Percentiles rank a stretch among this genome's conserved stretches.
These are phyloP conservation scores for Diplodus sargus DNA, from an alignment of 2,797 vertebrate genomes.

Conservation along the genomic window DNA sequence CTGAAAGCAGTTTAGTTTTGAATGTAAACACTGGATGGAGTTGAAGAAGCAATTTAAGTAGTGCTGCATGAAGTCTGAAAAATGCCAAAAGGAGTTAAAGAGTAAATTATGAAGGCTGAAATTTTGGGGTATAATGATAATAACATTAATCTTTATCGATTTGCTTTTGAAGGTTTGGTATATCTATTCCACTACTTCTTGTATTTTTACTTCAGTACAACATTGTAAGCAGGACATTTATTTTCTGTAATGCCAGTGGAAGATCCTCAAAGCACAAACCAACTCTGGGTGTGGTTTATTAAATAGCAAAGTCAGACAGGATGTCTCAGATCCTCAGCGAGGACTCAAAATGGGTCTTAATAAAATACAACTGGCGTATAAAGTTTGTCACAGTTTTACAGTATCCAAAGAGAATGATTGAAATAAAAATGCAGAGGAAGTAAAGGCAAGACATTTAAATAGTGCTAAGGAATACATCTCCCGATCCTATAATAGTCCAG, in stretches of 20 bases:
- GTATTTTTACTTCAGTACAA: not conserved
- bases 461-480: constrained; percentile 88
- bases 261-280: constrained; percentile 60
- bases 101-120: not conserved
- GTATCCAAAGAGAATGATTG: constrained; percentile 91
- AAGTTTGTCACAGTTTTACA: constrained; percentile 98
- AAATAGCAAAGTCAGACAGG: constrained; percentile 95
- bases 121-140: not conserved
- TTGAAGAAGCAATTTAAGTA: not conserved
- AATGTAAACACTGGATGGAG: not conserved
- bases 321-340: constrained; percentile 88
- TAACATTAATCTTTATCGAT: not conserved
- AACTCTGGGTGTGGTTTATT: constrained; percentile 90
- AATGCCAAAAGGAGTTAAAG: not conserved
- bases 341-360: constrained; percentile 92
- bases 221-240: not conserved
- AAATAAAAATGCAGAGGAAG: constrained; percentile 87
- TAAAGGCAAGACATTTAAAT: constrained; percentile 88
- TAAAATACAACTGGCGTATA: constrained; percentile 99
- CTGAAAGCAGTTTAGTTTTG: not conserved
- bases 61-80: not conserved
- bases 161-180: not conserved
- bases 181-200: not conserved
- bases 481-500: constrained; percentile 83
- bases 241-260: constrained; percentile 12